A percentile compares a stretch with the other conserved stretches of the same genome.
These are phyloP conservation scores for Prionailurus viverrinus DNA, from an alignment of 2,113 vertebrate genomes.

Conservation along the genomic window DNA sequence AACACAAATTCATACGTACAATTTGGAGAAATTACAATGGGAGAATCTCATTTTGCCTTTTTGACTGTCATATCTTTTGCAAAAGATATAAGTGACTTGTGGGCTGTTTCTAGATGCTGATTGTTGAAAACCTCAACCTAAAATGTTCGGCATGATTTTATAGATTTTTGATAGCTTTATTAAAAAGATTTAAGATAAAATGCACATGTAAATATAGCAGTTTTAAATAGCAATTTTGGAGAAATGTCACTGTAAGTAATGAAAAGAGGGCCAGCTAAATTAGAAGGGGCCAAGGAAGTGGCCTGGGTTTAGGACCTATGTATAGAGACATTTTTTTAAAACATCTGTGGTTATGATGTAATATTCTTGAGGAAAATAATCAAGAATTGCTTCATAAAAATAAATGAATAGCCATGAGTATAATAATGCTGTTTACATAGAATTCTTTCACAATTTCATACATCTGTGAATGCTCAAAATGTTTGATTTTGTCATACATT, in stretches of 20 bases:
- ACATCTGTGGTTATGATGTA: constrained; percentile 37
- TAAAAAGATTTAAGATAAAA: constrained; percentile 60
- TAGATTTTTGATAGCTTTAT: constrained; percentile 74
- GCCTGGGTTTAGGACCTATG: constrained; percentile 4
- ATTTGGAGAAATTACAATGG: neutral
- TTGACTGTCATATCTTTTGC: neutral
- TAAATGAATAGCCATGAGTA: constrained; percentile 67
- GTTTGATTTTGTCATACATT: constrained; percentile 69
- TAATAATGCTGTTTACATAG: constrained; percentile 72
- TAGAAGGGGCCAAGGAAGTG: constrained; percentile 24
- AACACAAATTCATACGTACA: neutral
- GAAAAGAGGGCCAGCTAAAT: neutral
- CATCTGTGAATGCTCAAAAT: constrained; percentile 71
- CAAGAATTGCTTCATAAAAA: constrained; percentile 72
- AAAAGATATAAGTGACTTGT: constrained; percentile 9
- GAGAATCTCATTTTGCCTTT: constrained; percentile 43
- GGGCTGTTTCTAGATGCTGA: constrained; percentile 51
- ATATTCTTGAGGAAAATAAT: constrained; percentile 57
- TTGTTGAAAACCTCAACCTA: constrained; percentile 45
- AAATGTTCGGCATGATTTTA: constrained; percentile 66
- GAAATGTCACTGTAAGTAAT: constrained; percentile 22
- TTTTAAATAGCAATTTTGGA: constrained; percentile 50
- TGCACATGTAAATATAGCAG: constrained; percentile 65
- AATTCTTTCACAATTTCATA: constrained; percentile 72
- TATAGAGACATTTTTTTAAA: constrained; percentile 52